Conservation (phyloP, 2,113 vertebrate species). For the Pyrgilauda ruficollis region DNA sequence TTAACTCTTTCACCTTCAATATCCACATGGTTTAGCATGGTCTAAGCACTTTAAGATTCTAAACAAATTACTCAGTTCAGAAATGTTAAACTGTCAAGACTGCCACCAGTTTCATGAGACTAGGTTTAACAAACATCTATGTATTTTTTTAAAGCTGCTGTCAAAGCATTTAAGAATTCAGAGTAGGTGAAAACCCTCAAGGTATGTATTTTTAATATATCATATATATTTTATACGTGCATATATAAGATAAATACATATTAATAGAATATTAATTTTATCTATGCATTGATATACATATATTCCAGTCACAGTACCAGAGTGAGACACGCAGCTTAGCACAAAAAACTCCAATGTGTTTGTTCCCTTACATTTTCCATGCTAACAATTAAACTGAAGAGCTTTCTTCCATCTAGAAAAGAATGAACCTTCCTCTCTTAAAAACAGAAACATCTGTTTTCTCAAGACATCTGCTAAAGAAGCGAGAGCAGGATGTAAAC, state of each 20-base stretch:
- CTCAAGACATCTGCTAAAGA: conserved; percentile 67
- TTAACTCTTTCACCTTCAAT: neutral
- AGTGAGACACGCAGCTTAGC: neutral
- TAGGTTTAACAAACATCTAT: neutral
- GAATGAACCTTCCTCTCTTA: neutral
- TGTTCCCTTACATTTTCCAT: neutral
- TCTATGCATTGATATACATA: neutral
- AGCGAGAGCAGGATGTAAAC: conserved; percentile 43
- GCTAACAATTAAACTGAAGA: neutral
- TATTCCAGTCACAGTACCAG: neutral
- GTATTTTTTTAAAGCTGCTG: neutral
- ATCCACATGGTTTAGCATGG: neutral
- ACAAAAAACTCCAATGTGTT: neutral
- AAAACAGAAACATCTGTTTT: conserved; percentile 70
- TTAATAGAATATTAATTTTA: neutral
- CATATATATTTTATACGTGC: neutral
- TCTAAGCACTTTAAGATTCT: neutral
- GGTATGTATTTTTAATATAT: neutral
- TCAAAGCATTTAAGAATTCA: neutral
- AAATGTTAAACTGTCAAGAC: neutral
- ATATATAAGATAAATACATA: neutral
- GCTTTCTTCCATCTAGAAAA: neutral
- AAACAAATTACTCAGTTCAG: neutral
- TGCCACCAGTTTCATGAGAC: neutral
- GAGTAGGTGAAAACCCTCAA: neutral